Evolutionary conservation across 2,888 invertebrate genomes (phyloP).

Genomic region (Esperia sulphurella): DNA sequence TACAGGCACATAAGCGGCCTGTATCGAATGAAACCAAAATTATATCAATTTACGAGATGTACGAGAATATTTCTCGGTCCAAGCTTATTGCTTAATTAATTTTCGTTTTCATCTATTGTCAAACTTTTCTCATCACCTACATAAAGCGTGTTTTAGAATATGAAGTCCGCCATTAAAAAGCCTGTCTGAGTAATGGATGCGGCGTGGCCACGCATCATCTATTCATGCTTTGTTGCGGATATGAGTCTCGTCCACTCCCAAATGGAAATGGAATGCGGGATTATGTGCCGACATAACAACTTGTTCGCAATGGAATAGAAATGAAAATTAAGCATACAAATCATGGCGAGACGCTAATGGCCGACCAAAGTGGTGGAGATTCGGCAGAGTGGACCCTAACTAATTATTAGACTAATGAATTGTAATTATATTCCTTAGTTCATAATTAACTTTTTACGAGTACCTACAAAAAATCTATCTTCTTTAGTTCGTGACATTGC

Average conservation of each 20-base stretch:
- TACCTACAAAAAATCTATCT: too few species aligned
- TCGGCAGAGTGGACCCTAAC: neutral
- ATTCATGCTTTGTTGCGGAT: slow-evolving; percentile 6
- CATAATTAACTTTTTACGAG: too few species aligned
- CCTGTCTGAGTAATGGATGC: neutral
- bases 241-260: slow-evolving; percentile 1
- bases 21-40: neutral
- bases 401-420: too few species aligned
- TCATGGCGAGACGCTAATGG: neutral
- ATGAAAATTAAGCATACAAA: neutral
- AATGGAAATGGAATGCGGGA: neutral
- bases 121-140: neutral
- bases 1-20: too few species aligned
- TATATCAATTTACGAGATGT: neutral
- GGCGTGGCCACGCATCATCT: slow-evolving; percentile 6
- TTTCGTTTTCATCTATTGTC: neutral
- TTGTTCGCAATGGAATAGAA: neutral
- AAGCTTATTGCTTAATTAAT: neutral
- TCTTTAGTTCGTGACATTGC: too few species aligned
- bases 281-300: neutral
- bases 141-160: neutral
- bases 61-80: neutral
- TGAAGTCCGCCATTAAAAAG: neutral
- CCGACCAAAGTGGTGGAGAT: neutral
- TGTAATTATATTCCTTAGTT: too few species aligned